Base-by-base conservation (phyloP, 2,113 vertebrate species). In the Chaetops frenatus region DNA sequence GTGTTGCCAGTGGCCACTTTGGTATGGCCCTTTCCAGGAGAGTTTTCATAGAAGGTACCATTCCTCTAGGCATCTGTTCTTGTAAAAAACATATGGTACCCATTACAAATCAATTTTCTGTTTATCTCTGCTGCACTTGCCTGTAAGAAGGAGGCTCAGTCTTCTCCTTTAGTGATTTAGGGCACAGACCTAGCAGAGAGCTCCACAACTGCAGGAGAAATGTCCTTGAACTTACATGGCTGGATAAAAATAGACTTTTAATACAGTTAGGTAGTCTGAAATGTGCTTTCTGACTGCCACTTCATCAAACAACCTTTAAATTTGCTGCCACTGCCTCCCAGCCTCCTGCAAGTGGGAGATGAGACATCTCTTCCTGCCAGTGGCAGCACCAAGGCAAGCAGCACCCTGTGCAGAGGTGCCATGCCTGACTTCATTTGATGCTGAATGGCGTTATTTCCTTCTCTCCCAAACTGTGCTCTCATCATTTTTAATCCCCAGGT, bases 301-400 rank as follows among this genome's bases (percentile, higher is more conserved):
- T 86, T 69, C 40, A 80, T 72, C 88, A 86, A 58, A 27, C 35
- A 79, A 40, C 54, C 44, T 93, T 85, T 77, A 57, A 57, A 70
- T 69, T 27, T 48, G n/a, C n/a, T 73, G 45, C 23, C 36, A 15
- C 17, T 69, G 54, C 33, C 19, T 73, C 25, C 19, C 67, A 73
- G 35, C 2, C 1, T 45, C 31, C n/a, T 31, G 20, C 0, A 0
- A 69, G 29, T 0, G 0, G 28, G 40, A 8, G 11, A 24, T 12
- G 10, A 56, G 28, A 13, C 40, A 38, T 27, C n/a, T 40, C 21
- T 60, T 60, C 9, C 25, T 40, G 25, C 28, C 18, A 8, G 27
- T 5, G 4, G 58, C 38, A 86, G 38, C 5, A 13, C 17, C 9
- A 35, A 44, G 38, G 29, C 58, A 40, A 69, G 23, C 23, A 79